phyloP scores from a whole-genome alignment of 2,797 vertebrate genomes.

The Pipistrellus pygmaeus region DNA sequence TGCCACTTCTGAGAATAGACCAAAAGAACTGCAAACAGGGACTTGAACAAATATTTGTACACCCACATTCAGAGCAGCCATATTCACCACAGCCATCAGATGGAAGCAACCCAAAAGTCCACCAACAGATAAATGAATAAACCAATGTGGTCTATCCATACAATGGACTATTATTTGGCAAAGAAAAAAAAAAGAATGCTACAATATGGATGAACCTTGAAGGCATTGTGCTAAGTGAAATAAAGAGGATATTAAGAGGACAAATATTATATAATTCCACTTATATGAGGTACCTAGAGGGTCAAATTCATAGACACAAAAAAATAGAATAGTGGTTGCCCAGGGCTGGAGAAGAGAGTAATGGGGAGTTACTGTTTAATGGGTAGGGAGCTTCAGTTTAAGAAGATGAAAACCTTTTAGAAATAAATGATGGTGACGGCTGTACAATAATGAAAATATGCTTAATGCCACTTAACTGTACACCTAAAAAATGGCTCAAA shows the following conservation, averaged over 20 bases:
- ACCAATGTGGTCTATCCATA: not conserved
- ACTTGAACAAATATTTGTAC: not conserved
- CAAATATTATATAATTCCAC: not conserved
- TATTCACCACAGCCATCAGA: not conserved
- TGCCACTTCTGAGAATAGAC: not conserved
- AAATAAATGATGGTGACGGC: not conserved
- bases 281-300: not conserved
- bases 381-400: not conserved
- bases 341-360: too few relatives aligned
- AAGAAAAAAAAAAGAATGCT: not conserved
- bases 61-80: not conserved
- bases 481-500: not conserved
- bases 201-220: not conserved
- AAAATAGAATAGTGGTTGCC: not conserved
- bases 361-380: not conserved
- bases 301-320: not conserved
- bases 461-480: not conserved
- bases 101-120: not conserved
- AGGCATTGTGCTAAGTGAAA: not conserved
- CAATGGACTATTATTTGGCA: not conserved
- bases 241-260: not conserved
- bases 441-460: not conserved
- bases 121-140: not conserved
- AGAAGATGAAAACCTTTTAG: constrained; percentile 30
- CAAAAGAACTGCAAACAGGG: not conserved